Evolutionary conservation across 2,797 vertebrate genomes (phyloP).

Genomic region (Miichthys miiuy): DNA sequence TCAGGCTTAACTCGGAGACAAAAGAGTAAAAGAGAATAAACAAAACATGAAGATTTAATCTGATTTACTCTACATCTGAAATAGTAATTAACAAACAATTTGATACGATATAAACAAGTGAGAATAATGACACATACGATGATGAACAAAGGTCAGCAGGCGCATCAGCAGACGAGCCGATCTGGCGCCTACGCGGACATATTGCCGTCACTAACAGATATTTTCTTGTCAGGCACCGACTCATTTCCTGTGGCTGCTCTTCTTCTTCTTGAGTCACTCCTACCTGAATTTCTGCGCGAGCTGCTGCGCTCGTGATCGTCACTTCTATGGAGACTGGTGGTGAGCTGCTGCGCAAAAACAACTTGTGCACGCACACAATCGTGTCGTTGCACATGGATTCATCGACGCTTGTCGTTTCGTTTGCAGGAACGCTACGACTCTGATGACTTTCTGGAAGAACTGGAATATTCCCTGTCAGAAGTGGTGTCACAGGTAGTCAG

Average conservation of each 20-base stretch:
- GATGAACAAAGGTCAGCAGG: too few relatives aligned
- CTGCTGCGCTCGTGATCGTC: slow-evolving; percentile 72
- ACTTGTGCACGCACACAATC: neutral
- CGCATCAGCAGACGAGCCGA: too few relatives aligned
- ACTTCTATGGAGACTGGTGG: slow-evolving; percentile 69
- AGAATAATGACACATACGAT: too few relatives aligned
- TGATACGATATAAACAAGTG: too few relatives aligned
- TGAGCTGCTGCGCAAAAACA: slow-evolving; percentile 24
- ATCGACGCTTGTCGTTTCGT: neutral
- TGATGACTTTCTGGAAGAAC: slow-evolving; percentile 62
- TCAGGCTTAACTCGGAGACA: too few relatives aligned
- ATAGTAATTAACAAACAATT: too few relatives aligned
- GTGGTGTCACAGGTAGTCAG: slow-evolving; percentile 60
- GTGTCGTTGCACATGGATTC: neutral
- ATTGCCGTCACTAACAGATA: neutral
- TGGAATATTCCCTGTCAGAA: slow-evolving; percentile 68
- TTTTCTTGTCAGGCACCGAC: slow-evolving; percentile 64
- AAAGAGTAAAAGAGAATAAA: too few relatives aligned
- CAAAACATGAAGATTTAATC: too few relatives aligned
- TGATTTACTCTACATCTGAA: too few relatives aligned
- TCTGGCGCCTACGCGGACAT: neutral
- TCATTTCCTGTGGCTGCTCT: slow-evolving; percentile 75
- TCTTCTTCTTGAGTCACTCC: slow-evolving; percentile 75
- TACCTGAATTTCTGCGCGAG: slow-evolving; percentile 71
- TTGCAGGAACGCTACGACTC: slow-evolving; percentile 65